phyloP scores from a whole-genome alignment of 2,113 vertebrate genomes.

The Pimephales promelas region DNA sequence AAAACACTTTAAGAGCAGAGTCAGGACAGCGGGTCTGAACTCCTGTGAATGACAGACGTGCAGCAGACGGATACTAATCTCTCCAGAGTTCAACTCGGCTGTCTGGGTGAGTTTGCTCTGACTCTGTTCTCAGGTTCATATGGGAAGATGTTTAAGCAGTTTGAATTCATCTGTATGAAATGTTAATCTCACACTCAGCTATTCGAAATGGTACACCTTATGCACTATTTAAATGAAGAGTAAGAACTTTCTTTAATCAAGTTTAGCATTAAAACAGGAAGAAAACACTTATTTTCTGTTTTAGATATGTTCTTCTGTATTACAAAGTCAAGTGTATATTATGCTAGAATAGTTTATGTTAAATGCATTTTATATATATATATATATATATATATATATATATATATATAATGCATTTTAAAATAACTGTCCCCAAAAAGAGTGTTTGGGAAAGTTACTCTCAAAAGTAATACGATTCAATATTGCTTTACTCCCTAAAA shows the following conservation, averaged over 20 bases:
- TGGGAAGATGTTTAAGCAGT: background rate
- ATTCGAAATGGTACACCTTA: background rate
- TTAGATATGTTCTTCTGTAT: background rate
- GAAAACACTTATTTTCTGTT: background rate
- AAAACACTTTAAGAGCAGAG: constrained; percentile 40
- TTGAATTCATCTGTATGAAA: background rate
- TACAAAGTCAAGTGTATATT: background rate
- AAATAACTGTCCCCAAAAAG: background rate
- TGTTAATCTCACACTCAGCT: background rate
- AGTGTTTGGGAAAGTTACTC: too few relatives aligned
- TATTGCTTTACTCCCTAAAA: too few relatives aligned
- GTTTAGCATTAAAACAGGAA: background rate
- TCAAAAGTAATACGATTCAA: too few relatives aligned
- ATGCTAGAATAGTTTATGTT: background rate
- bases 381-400: background rate
- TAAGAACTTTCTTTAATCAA: background rate
- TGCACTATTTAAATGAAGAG: background rate
- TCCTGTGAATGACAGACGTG: constrained; percentile 23
- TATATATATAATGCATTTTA: background rate
- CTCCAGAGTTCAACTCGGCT: background rate
- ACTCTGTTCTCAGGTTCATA: background rate
- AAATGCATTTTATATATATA: background rate
- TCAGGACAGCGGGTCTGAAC: constrained; percentile 4
- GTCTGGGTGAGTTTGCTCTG: constrained; percentile 29
- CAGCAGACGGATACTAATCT: constrained; percentile 4